phyloP scores from a whole-genome alignment of 2,888 invertebrate genomes.

The Pseudococcus jackbeardsleyi region DNA sequence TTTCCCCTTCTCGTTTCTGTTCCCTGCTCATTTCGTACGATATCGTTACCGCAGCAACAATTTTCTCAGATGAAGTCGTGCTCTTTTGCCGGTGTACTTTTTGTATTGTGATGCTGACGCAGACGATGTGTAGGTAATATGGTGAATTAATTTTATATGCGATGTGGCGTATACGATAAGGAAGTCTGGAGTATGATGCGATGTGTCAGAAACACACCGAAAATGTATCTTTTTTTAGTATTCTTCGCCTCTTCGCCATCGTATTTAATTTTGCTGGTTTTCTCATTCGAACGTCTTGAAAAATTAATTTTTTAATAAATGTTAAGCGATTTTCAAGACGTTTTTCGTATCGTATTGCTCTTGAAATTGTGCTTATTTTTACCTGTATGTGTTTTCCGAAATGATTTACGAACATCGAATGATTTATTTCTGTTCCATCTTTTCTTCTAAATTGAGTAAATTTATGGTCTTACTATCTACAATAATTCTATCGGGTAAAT shows the following conservation, averaged over 20 bases:
- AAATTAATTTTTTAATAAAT: conserved; percentile 47
- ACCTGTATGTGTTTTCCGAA: background rate
- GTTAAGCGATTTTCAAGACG: conserved; percentile 10
- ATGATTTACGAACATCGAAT: conserved; percentile 21
- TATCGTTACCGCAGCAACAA: background rate
- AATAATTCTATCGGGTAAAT: background rate
- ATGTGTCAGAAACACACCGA: conserved; percentile 31
- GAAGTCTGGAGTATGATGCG: conserved; percentile 10
- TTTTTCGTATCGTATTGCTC: background rate
- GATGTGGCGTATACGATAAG: conserved; percentile 10
- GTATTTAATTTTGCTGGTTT: conserved; percentile 12
- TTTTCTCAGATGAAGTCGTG: conserved; percentile 17
- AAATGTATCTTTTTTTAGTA: conserved; percentile 8
- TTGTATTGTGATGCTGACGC: background rate
- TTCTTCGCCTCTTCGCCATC: background rate
- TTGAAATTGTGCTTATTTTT: background rate
- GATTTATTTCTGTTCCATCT: background rate
- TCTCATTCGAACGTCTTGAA: conserved; percentile 21
- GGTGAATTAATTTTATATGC: conserved; percentile 40
- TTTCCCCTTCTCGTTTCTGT: background rate
- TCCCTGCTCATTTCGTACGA: background rate
- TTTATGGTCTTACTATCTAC: background rate
- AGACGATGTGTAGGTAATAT: background rate
- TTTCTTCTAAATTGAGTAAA: background rate
- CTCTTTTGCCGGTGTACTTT: background rate